A percentile compares a stretch with the other conserved stretches of the same genome.
These are phyloP conservation scores for Lophura swinhoii DNA, from an alignment of 2,797 vertebrate genomes.

Conservation along the genomic window DNA sequence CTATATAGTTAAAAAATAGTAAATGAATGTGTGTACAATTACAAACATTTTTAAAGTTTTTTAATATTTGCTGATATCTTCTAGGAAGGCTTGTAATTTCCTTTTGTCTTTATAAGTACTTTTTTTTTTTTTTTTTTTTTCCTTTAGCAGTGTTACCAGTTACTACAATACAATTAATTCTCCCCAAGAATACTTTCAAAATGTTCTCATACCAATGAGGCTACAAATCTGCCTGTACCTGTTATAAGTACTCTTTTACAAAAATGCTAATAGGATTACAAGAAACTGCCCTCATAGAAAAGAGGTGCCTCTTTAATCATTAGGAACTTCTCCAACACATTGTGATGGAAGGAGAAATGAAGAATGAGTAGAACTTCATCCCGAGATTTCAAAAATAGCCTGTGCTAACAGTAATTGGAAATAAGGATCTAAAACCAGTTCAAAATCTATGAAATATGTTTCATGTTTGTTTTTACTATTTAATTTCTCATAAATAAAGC, in stretches of 20 bases:
- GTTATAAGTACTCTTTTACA: not conserved
- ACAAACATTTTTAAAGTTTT: not conserved
- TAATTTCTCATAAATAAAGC: not conserved
- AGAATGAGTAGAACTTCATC: not conserved
- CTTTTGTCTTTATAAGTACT: not conserved
- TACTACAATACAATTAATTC: not conserved
- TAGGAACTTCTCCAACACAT: not conserved
- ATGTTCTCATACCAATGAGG: not conserved
- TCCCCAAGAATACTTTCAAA: not conserved
- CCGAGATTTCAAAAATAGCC: not conserved
- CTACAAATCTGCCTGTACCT: not conserved
- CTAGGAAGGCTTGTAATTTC: not conserved
- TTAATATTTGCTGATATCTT: not conserved
- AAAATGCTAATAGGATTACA: not conserved
- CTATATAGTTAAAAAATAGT: not conserved
- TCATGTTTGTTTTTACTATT: not conserved
- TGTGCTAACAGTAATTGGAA: not conserved
- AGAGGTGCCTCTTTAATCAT: not conserved
- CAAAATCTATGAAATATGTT: not conserved
- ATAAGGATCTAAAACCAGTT: not conserved
- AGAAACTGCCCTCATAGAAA: not conserved
- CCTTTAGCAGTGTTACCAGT: not conserved
- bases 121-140: not conserved
- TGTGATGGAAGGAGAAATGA: not conserved
- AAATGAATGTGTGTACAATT: not conserved